Conservation (phyloP, 2,113 vertebrate species). For the Diadophis punctatus region DNA sequence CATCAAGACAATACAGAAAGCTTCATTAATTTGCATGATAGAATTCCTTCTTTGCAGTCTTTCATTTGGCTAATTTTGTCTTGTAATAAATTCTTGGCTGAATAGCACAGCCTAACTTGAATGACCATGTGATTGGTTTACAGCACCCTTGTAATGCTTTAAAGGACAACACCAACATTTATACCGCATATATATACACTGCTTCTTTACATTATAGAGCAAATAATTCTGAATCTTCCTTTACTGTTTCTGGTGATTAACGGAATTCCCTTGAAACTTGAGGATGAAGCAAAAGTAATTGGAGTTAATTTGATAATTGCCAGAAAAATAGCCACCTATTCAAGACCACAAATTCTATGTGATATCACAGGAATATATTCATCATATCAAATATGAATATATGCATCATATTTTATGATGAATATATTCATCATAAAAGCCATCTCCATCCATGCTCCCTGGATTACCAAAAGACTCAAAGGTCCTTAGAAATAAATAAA, state of each 20-base stretch:
- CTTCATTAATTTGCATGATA: background rate
- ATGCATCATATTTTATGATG: too few species aligned
- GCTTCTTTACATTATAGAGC: background rate
- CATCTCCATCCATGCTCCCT: background rate
- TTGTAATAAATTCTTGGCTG: background rate
- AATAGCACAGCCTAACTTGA: background rate
- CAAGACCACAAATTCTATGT: background rate
- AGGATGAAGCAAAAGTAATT: background rate
- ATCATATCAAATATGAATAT: too few species aligned
- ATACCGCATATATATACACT: background rate
- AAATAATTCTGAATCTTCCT: background rate
- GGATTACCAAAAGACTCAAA: background rate
- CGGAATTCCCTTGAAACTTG: background rate
- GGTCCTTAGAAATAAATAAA: background rate
- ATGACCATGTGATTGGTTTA: background rate
- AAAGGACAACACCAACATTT: background rate
- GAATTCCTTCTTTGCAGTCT: background rate
- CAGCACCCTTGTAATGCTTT: background rate
- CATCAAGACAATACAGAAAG: background rate
- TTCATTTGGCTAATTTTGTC: background rate
- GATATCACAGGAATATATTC: background rate
- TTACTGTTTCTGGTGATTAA: background rate
- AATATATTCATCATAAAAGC: background rate
- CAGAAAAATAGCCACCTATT: background rate
- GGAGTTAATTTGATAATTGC: background rate